These are phyloP conservation scores for Nyctalus aviator DNA, from an alignment of 2,797 vertebrate genomes.

Conservation along the genomic window DNA sequence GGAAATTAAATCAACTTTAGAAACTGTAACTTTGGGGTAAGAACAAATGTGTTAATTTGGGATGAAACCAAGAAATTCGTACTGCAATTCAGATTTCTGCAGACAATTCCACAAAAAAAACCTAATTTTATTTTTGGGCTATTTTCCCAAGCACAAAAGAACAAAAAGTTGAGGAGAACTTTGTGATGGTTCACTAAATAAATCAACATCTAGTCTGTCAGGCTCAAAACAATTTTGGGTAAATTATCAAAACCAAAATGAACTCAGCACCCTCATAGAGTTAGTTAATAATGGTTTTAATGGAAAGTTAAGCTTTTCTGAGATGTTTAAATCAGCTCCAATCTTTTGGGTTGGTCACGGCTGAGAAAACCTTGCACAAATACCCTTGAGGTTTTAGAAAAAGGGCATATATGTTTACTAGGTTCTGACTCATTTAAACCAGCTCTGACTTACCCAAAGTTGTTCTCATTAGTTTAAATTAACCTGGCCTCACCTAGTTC, in stretches of 20 bases:
- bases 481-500: background rate
- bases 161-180: background rate
- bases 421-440: conserved; percentile 27
- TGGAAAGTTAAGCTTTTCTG: background rate
- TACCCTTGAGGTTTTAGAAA: background rate
- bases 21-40: conserved; percentile 18
- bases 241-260: background rate
- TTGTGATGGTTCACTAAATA: background rate
- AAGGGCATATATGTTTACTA: background rate
- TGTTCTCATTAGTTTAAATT: conserved; percentile 38
- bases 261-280: background rate
- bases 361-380: background rate
- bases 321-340: background rate
- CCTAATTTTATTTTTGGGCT: background rate
- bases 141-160: background rate
- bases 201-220: background rate
- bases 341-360: background rate
- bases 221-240: background rate
- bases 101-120: conserved; percentile 3
- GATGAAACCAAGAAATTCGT: conserved; percentile 21
- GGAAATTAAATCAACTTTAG: conserved; percentile 18
- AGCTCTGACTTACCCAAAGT: background rate
- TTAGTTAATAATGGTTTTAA: background rate
- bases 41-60: conserved; percentile 12
- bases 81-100: conserved; percentile 21